Base-by-base conservation (phyloP, 2,113 vertebrate species). In the Anas platyrhynchos region DNA sequence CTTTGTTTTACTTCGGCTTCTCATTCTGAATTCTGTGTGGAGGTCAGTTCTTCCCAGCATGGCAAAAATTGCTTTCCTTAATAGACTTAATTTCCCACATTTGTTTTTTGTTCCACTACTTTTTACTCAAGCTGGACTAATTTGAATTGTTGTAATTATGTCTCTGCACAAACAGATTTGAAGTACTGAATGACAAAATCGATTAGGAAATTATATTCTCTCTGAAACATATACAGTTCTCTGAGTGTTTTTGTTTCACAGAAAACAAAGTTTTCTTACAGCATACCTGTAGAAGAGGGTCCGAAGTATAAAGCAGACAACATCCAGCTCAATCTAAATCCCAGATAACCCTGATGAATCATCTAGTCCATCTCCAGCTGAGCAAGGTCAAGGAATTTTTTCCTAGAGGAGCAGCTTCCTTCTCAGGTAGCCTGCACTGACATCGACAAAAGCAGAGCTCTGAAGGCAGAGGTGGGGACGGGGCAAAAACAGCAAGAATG, bases 241-340 rank as follows among this genome's bases (percentile, higher is more conserved):
- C 2, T 43, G 22, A 13, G 73, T 15, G 4, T 14, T 11, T 38
- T 32, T 16, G 41, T 32, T 44, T 5, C 23, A 3, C 1, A 2
- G 63, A 20, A 29, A 59, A 56, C 13, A 3, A 1, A 16, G 34
- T 73, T 52, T 14, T 44, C 36, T 12, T 13, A 1, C 15, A 9
- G 55, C 62, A 38, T 61, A 27, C 66, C 7, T 23, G 1, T 4
- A 34, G 67, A 67, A 58, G 54, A 17, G 52, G 73, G 66, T 16
- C 1, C 1, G 18, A 61, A 34, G 63, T 34, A 4, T 16, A 71
- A 52, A 69, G 26, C 56, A 13, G 43, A 12, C 25, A n/a, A 5
- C 6, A 48, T 43, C 71, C 46, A 62, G 69, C 41, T 66, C 36
- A 14, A 29, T 9, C 58, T 8, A 18, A 46, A 31, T 48, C 54